These are phyloP conservation scores for Netelia inedita DNA, from an alignment of 2,888 invertebrate species.

Conservation along the genomic window DNA sequence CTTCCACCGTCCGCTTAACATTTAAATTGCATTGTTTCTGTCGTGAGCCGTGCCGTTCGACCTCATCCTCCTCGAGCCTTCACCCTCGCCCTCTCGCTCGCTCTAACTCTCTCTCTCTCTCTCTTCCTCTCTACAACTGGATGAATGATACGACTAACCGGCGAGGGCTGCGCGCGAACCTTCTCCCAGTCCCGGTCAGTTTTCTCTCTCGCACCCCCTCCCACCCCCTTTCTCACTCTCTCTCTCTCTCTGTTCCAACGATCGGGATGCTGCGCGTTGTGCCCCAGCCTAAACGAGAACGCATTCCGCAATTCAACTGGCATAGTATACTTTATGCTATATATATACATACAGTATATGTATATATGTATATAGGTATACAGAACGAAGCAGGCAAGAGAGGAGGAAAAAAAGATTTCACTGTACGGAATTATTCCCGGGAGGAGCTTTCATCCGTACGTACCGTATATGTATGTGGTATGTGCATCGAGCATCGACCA, in stretches of 20 bases:
- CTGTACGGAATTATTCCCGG: constrained; percentile 63
- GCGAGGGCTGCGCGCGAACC: constrained; percentile 56
- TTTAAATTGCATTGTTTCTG: constrained; percentile 82
- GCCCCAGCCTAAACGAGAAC: constrained; percentile 66
- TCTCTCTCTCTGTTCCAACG: constrained; percentile 47
- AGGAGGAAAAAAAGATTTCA: constrained; percentile 45
- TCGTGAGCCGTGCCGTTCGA: constrained; percentile 75
- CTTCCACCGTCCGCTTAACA: constrained; percentile 78
- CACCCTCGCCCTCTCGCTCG: constrained; percentile 30
- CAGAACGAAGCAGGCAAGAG: neutral
- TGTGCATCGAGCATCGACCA: constrained; percentile 19
- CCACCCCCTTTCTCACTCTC: constrained; percentile 27
- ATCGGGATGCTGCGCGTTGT: constrained; percentile 56
- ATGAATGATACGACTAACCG: constrained; percentile 73
- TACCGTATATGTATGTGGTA: constrained; percentile 9
- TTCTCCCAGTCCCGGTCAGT: constrained; percentile 39
- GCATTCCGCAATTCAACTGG: constrained; percentile 68
- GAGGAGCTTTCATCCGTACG: constrained; percentile 43
- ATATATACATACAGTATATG: constrained; percentile 11
- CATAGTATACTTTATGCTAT: constrained; percentile 37
- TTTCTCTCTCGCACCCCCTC: constrained; percentile 36
- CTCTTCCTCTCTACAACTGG: constrained; percentile 61
- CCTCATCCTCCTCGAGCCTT: constrained; percentile 62
- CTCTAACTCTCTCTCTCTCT: constrained; percentile 19
- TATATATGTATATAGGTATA: constrained; percentile 5